These are phyloP conservation scores for Biston stratarius DNA, from an alignment of 2,888 invertebrate genomes.

Conservation along the genomic window DNA sequence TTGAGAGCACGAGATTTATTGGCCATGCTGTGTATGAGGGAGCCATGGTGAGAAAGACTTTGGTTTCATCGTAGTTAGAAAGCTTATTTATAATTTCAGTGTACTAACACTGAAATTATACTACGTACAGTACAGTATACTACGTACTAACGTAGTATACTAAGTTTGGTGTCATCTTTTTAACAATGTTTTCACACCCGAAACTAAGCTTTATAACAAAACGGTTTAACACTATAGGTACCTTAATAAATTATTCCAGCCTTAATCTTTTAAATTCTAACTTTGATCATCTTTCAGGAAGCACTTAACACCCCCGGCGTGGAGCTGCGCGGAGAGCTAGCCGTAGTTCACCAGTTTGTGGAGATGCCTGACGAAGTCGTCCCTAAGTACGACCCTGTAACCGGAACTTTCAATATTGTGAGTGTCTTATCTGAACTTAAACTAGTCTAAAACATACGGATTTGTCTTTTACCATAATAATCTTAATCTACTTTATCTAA, in stretches of 20 bases:
- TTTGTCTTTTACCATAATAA: too few species aligned
- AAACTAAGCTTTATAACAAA: too few species aligned
- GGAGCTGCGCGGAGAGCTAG: constrained; percentile 89
- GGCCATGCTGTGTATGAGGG: constrained; percentile 89
- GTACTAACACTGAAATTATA: too few species aligned
- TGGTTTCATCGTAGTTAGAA: not conserved
- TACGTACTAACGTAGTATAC: too few species aligned
- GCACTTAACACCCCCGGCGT: constrained; percentile 77
- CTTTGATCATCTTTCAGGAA: constrained; percentile 73
- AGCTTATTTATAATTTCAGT: not conserved
- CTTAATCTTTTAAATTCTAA: too few species aligned
- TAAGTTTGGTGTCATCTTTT: too few species aligned
- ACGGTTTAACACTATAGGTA: too few species aligned
- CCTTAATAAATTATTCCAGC: too few species aligned
- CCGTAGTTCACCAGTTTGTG: constrained; percentile 90
- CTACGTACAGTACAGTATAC: too few species aligned
- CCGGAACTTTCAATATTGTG: constrained; percentile 67
- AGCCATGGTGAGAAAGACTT: constrained; percentile 78
- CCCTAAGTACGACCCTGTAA: constrained; percentile 68
- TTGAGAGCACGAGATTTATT: constrained; percentile 93
- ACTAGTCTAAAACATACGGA: too few species aligned
- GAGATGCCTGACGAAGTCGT: constrained; percentile 89
- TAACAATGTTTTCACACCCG: too few species aligned
- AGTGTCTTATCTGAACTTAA: constrained; percentile 47
- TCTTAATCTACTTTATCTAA: not conserved